Evolutionary conservation across 2,888 invertebrate species (phyloP), one percentile per base, ranked within the genome.

Genomic region (Euclidia mi): DNA sequence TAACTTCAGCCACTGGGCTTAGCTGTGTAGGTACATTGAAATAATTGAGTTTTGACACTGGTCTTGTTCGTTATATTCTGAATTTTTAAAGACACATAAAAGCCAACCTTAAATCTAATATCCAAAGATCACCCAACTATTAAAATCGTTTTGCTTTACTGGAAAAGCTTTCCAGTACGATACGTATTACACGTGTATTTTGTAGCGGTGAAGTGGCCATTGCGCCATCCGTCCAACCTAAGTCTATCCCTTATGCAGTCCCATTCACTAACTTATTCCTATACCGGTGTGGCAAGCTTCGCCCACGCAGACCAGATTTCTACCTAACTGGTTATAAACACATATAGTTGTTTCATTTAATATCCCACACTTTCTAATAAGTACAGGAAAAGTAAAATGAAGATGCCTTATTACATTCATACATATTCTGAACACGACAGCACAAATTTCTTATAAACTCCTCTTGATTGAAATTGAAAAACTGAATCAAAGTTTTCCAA

Each of bases 231-330:
- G 20, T 25, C 20, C 6, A 3, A 4, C 1, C 20, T 25, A 25
- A 25, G 20, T 61, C 48, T 61, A 74, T 71, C 65, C 68, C 62
- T 37, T 51, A 29, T 58, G 45, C 48, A 45, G 61, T 58, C 58
- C 61, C 64, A 63, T 75, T 70, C 57, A 61, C 67, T 41, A 49
- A 65, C 56, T 76, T 78, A 73, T 76, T 79, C 74, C 73, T 65
- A 73, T 73, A 77, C 72, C 74, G 77, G 74, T 78, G 78, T 71
- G 59, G 81, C 85, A 80, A 88, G 44, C 81, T 66, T 67, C 67
- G 67, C 88, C 88, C 81, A 90, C 90, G 78, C 80, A 48, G 52
- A 79, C 82, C 69, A 80, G 82, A 88, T 89, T 88, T 85, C 86
- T 82, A 83, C 76, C 77, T 73, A 80, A 84, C 85, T 79, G 82